phyloP scores from a whole-genome alignment of 2,113 vertebrate genomes.

The Anarhynchus alexandrinus region DNA sequence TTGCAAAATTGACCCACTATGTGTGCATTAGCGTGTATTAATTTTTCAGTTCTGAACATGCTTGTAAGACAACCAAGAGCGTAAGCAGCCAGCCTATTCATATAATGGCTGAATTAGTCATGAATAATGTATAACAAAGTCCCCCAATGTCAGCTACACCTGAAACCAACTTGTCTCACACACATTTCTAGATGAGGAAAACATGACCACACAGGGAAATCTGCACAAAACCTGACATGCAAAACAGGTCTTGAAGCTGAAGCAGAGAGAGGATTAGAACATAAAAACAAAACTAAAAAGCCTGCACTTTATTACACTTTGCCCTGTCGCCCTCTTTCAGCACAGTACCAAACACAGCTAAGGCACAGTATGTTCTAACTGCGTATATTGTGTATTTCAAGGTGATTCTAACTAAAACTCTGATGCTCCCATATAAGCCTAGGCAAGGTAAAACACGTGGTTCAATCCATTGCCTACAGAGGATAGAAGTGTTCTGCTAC shows the following conservation, averaged over 20 bases:
- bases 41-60: not conserved
- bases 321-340: not conserved
- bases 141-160: not conserved
- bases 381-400: not conserved
- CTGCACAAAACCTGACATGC: not conserved
- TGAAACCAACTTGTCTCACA: not conserved
- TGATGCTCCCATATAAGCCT: not conserved
- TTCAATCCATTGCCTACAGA: fast-evolving
- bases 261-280: not conserved
- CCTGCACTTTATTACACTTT: not conserved
- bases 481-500: not conserved
- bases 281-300: not conserved
- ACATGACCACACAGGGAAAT: not conserved
- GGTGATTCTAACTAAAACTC: not conserved
- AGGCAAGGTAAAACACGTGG: not conserved
- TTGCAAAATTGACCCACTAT: not conserved
- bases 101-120: not conserved
- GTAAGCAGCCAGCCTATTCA: not conserved
- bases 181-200: not conserved
- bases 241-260: not conserved
- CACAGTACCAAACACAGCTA: not conserved
- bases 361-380: not conserved
- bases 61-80: not conserved
- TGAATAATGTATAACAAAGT: not conserved
- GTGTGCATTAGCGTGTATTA: not conserved